Conservation (phyloP, 2,888 invertebrate species). For the Calameuta idolon region DNA sequence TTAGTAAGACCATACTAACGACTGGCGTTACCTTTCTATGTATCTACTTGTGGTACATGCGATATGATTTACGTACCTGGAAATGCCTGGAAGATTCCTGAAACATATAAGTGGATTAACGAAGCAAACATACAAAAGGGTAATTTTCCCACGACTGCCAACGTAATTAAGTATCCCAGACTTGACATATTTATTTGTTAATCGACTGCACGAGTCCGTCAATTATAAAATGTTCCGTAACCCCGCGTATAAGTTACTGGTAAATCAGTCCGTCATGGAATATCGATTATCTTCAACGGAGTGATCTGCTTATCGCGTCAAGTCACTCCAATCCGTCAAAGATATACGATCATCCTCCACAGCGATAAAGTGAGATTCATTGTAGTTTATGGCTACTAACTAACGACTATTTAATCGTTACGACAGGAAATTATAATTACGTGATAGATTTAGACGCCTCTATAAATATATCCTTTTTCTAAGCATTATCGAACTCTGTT, state of each 20-base stretch:
- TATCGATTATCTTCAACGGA: not conserved
- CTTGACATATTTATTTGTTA: not conserved
- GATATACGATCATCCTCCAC: not conserved
- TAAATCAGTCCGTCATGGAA: not conserved
- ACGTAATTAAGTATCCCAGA: not conserved
- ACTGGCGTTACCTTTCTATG: not conserved
- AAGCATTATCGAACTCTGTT: conserved; percentile 17
- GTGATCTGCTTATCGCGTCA: not conserved
- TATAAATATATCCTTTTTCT: not conserved
- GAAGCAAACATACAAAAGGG: too few relatives aligned
- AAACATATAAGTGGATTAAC: too few relatives aligned
- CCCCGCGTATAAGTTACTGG: not conserved
- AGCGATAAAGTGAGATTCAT: not conserved
- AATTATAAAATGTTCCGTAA: not conserved
- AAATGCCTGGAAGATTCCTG: too few relatives aligned
- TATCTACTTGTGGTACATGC: not conserved
- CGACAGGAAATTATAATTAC: not conserved
- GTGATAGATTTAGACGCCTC: not conserved
- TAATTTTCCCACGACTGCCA: too few relatives aligned
- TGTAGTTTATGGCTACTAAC: not conserved
- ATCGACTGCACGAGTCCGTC: not conserved
- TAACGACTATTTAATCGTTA: not conserved
- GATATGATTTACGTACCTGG: not conserved
- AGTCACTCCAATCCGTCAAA: not conserved
- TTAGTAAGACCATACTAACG: not conserved